Base-by-base conservation (phyloP, 1,140 invertebrate genomes). In the Polypedilum vanderplanki region DNA sequence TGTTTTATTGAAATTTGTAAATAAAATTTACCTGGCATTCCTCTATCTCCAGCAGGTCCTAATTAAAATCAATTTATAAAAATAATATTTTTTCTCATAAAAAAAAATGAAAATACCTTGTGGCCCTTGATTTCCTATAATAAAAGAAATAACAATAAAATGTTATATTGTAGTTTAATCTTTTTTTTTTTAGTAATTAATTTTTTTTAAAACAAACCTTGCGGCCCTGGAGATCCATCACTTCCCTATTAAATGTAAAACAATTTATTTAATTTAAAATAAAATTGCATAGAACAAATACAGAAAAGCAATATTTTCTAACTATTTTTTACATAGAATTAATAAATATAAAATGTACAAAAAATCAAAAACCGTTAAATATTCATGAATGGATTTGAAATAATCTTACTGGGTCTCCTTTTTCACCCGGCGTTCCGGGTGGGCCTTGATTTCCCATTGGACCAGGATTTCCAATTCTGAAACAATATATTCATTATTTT, bases 1-100 rank as follows among this genome's bases (percentile, higher is more conserved):
- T 57, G 46, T 57, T 57, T 12, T 2, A 57, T 57, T 15, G n/a
- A 57, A 3, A 7, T 57, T n/a, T n/a, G n/a, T 57, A 3, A 57
- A 57, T 1, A 15, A 57, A 57, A 57, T 18, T 86, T 80, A 3
- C 90, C 90, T 76, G 86, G 84, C 1, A 85, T 81, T 12, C 91
- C 92, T 79, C 89, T 85, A 46, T 89, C 88, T 40, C 92, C 92
- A 40, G 87, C 81, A 0, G 86, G 83, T 22, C 93, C 93, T n/a
- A 33, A 33, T 57, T 12, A 46, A 46, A 3, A 12, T 3, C 15
- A 46, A 46, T 46, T 1, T 3, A 46, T 9, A 46, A 46, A 12
- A 15, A 12, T 46, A 9, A 46, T 46, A 1, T 2, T 46, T 46
- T 12, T 1, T 46, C 3, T 46, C 2, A 12, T 46, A 8, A 75